Conservation (phyloP, 1,140 invertebrate genomes). For the Hydropsyche tenuis region DNA sequence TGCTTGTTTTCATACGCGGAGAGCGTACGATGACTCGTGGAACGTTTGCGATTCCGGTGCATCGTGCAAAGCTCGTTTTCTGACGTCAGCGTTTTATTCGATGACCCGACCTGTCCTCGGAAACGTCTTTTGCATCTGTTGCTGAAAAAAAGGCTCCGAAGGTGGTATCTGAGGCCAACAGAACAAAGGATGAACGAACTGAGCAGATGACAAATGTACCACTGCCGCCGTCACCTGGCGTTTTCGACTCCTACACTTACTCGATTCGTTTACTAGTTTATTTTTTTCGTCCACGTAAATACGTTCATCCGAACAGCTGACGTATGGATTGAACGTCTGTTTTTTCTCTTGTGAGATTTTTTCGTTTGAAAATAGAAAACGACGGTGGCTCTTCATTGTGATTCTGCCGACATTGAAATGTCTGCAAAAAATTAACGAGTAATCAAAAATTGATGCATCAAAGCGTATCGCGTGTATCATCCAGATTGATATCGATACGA, state of each 20-base stretch:
- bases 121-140: neutral
- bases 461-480: constrained; percentile 1
- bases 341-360: neutral
- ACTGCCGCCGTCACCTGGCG: constrained; percentile 39
- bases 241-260: constrained; percentile 40
- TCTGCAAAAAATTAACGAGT: neutral
- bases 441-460: constrained; percentile 5
- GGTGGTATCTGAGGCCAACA: neutral
- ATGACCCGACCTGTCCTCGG: constrained; percentile 10
- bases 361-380: constrained; percentile 11
- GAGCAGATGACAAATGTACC: constrained; percentile 42
- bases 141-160: neutral
- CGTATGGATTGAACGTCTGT: neutral
- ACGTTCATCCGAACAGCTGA: constrained; percentile 23
- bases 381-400: neutral
- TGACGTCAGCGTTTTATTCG: constrained; percentile 28
- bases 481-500: constrained; percentile 17
- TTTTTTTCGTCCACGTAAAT: constrained; percentile 14
- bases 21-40: constrained; percentile 12
- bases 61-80: constrained; percentile 15
- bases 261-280: constrained; percentile 15
- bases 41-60: constrained; percentile 12
- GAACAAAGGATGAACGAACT: constrained; percentile 33
- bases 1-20: neutral
- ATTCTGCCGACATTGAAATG: neutral